A percentile compares a stretch with the other conserved stretches of the same genome.
phyloP scores from a whole-genome alignment of 2,888 invertebrate genomes.

The Nomada ferruginata region DNA sequence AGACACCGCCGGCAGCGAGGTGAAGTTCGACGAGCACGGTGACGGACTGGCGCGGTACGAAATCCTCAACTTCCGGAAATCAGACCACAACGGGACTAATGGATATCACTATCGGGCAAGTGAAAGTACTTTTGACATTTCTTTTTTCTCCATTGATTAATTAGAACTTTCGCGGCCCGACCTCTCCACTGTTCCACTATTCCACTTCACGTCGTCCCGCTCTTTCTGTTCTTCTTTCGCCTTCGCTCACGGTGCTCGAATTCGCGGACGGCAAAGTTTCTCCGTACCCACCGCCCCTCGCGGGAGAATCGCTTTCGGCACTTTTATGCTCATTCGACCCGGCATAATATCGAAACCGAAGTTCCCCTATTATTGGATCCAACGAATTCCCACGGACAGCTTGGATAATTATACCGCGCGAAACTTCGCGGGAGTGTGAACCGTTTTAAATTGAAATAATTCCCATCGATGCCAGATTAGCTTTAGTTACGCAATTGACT shows the following conservation, averaged over 20 bases:
- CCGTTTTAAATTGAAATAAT: slow-evolving; percentile 3
- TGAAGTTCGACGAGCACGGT: slow-evolving; percentile 89
- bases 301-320: slow-evolving; percentile 32
- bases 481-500: background rate
- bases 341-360: slow-evolving; percentile 35
- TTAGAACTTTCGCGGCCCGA: slow-evolving; percentile 24
- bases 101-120: slow-evolving; percentile 86
- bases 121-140: slow-evolving; percentile 40
- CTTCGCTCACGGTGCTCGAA: background rate
- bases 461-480: background rate
- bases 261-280: slow-evolving; percentile 15
- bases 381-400: slow-evolving; percentile 1
- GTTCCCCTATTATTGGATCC: slow-evolving; percentile 27
- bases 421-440: background rate
- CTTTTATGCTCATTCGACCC: slow-evolving; percentile 22
- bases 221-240: background rate
- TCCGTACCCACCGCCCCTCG: background rate
- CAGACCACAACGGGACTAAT: slow-evolving; percentile 82
- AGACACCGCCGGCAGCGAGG: slow-evolving; percentile 89
- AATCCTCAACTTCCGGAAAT: slow-evolving; percentile 89
- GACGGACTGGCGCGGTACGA: slow-evolving; percentile 91
- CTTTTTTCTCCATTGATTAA: slow-evolving; percentile 35
- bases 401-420: slow-evolving; percentile 30
- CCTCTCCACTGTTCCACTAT: background rate
- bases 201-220: background rate